phyloP scores from a whole-genome alignment of 2,888 invertebrate genomes.

The Phragmatobia fuliginosa region DNA sequence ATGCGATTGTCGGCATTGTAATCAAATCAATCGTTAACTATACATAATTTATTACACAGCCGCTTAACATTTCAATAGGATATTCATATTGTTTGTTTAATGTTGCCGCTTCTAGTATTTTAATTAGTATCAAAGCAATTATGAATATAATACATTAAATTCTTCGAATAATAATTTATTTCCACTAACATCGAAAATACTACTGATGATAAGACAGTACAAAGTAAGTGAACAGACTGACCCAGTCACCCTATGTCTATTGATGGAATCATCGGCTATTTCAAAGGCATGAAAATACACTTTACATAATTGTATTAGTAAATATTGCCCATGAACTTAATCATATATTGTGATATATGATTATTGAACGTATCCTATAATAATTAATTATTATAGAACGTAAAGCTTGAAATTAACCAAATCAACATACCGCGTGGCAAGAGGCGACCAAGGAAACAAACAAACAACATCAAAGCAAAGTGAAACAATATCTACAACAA shows the following conservation, averaged over 20 bases:
- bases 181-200: not conserved
- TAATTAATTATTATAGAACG: not conserved
- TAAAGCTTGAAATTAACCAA: not conserved
- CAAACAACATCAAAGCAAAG: too few species aligned
- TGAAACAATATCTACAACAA: too few species aligned
- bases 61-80: not conserved
- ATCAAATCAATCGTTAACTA: not conserved
- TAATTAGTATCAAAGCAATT: not conserved
- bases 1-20: conserved; percentile 4
- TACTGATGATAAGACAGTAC: not conserved
- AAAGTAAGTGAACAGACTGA: not conserved
- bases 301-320: too few species aligned
- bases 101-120: not conserved
- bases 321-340: too few species aligned
- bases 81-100: conserved; percentile 7
- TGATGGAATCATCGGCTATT: not conserved
- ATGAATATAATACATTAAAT: too few species aligned
- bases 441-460: too few species aligned
- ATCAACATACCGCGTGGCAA: too few species aligned
- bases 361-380: too few species aligned
- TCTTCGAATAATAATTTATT: not conserved
- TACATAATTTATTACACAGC: conserved; percentile 1
- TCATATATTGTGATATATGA: too few species aligned
- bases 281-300: not conserved
- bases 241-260: not conserved